phyloP scores from a whole-genome alignment of 1,140 invertebrate genomes.

The Bombus huntii region DNA sequence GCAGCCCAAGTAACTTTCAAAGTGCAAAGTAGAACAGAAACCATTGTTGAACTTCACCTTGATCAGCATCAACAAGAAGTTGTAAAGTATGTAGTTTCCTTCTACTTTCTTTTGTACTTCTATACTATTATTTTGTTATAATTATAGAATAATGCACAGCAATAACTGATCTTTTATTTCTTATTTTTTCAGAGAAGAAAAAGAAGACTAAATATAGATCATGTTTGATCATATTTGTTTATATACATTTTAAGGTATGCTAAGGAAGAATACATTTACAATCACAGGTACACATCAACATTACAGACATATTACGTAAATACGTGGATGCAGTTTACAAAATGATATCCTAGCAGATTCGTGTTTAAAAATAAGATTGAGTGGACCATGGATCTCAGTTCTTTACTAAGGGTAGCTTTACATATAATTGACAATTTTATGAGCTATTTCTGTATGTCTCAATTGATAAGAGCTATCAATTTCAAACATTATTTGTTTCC shows the following conservation, averaged over 20 bases:
- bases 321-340: constrained; percentile 60
- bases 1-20: constrained; percentile 82
- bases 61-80: constrained; percentile 75
- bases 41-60: constrained; percentile 82
- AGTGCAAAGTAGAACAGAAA: constrained; percentile 83
- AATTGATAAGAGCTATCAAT: constrained; percentile 49
- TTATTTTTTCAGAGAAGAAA: constrained; percentile 76
- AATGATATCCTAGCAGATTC: constrained; percentile 65
- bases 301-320: constrained; percentile 58
- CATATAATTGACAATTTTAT: constrained; percentile 53
- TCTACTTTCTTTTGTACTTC: neutral
- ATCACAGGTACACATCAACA: constrained; percentile 65
- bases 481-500: constrained; percentile 38
- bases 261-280: constrained; percentile 62
- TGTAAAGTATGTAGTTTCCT: constrained; percentile 74
- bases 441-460: constrained; percentile 41
- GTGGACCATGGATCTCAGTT: constrained; percentile 67
- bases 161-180: constrained; percentile 1
- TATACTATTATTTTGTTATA: neutral
- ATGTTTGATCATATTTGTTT: constrained; percentile 75
- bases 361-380: constrained; percentile 67
- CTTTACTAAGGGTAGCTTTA: constrained; percentile 56
- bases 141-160: neutral
- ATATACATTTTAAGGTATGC: constrained; percentile 76
- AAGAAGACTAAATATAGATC: constrained; percentile 77